phyloP scores from a whole-genome alignment of 2,888 invertebrate genomes.

The Pelosia muscerda region DNA sequence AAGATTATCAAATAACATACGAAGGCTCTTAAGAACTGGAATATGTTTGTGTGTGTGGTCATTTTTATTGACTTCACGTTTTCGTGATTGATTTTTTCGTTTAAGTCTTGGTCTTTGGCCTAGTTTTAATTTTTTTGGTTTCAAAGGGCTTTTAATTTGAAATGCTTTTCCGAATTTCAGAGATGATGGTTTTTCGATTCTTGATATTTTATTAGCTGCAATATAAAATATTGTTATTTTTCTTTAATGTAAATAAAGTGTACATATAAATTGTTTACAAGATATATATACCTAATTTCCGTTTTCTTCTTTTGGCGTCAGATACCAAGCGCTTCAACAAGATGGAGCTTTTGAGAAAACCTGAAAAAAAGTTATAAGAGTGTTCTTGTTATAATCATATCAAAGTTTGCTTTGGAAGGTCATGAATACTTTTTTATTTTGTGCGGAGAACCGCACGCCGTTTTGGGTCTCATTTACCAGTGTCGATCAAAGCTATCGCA shows the following conservation, averaged over 20 bases:
- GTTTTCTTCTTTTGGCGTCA: conserved; percentile 36
- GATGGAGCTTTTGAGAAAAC: conserved; percentile 8
- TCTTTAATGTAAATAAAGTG: too few species aligned
- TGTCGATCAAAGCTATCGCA: too few species aligned
- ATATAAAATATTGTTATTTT: background rate
- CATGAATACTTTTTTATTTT: too few species aligned
- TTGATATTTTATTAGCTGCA: conserved; percentile 8
- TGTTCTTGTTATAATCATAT: background rate
- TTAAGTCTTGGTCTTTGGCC: conserved; percentile 57
- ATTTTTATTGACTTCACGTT: conserved; percentile 70
- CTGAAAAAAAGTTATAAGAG: conserved; percentile 13
- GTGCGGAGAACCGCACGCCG: too few species aligned
- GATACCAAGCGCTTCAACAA: conserved; percentile 17
- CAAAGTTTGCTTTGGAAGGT: background rate
- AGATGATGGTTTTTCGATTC: conserved; percentile 55
- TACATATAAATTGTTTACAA: background rate
- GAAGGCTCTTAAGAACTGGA: conserved; percentile 77
- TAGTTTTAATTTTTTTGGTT: conserved; percentile 67
- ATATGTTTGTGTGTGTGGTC: conserved; percentile 72
- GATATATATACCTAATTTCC: conserved; percentile 49
- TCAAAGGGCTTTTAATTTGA: conserved; percentile 69
- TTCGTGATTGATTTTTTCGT: conserved; percentile 64
- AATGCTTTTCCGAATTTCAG: conserved; percentile 68
- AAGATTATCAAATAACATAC: conserved; percentile 78
- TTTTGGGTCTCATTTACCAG: too few species aligned